Evolutionary conservation across 2,113 vertebrate genomes (phyloP), one percentile per base, ranked within the genome.

Genomic region (Pleuronectes platessa): DNA sequence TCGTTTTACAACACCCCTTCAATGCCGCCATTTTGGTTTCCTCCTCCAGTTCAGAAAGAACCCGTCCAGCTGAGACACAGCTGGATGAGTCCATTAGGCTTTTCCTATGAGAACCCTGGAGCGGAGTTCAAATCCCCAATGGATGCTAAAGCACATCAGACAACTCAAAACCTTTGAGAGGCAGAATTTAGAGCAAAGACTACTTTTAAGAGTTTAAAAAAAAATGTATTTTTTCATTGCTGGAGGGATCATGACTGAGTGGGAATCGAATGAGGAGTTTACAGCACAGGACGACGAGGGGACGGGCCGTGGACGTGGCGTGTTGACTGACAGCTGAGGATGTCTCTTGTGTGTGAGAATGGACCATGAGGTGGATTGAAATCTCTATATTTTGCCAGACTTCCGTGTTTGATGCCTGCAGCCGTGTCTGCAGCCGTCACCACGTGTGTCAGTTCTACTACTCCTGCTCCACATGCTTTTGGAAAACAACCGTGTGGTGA

Each of bases 141-240:
- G 62, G 82, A 86, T 76, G 78, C 75, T 78, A 62, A 89, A 92
- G 86, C 90, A 92, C 90, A 92, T 82, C 53, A 45, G 12, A 86
- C 60, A 60, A 86, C 68, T 84, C 17, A 62, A 55, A 71, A 67
- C 55, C 56, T 83, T 76, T 60, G 58, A 51, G 75, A 74, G 64
- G 78, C 69, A 69, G 73, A 71, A 78, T 68, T 78, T 56, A 77
- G 74, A 75, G 68, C 49, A 67, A 79, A 82, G 26, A 53, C 27
- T 83, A 74, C 53, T 88, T 91, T 89, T 82, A 70, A 83, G 64
- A 78, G 26, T 82, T 76, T 54, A 27, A 72, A 74, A 66, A 74
- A 66, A 83, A 83, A 78, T 58, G 75, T 90, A 90, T 92, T 92
- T 92, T 92, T 92, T 90, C 87, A 89, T 49, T 6, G 15, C 64